A percentile compares a stretch with the other conserved stretches of the same genome.
phyloP scores from a whole-genome alignment of 2,797 vertebrate genomes.

The Monodelphis domestica region DNA sequence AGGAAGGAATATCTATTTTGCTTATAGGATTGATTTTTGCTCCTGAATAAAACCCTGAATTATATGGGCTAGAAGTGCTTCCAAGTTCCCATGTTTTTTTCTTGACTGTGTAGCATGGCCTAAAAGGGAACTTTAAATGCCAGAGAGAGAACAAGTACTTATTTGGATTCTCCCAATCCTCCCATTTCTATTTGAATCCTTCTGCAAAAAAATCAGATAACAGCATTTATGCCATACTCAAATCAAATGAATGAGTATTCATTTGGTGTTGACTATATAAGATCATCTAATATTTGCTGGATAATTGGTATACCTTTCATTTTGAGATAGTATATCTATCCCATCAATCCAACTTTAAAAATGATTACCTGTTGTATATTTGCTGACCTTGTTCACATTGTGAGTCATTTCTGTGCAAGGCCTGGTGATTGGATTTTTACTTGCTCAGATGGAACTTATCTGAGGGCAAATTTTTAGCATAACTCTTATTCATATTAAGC shows the following conservation, averaged over 20 bases:
- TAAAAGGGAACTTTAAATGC: neutral
- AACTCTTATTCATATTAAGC: slow-evolving; percentile 54
- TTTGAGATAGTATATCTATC: neutral
- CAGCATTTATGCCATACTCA: neutral
- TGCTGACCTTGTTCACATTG: neutral
- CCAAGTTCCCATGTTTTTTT: neutral
- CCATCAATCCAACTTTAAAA: neutral
- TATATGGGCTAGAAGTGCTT: neutral
- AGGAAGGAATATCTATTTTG: neutral
- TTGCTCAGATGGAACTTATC: neutral
- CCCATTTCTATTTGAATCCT: neutral
- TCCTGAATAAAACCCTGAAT: neutral
- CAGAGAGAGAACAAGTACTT: neutral
- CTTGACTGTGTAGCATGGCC: neutral
- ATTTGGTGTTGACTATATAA: neutral
- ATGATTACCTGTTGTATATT: neutral
- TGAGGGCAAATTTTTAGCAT: slow-evolving; percentile 22
- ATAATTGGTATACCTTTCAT: neutral
- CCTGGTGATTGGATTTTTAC: neutral
- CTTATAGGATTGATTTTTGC: neutral
- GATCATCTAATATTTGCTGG: neutral
- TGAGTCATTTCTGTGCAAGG: neutral
- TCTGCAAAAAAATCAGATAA: neutral
- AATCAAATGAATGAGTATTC: neutral
- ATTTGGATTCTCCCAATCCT: neutral